Conservation (phyloP, 2,113 vertebrate species). For the Triplophysa siluroides region DNA sequence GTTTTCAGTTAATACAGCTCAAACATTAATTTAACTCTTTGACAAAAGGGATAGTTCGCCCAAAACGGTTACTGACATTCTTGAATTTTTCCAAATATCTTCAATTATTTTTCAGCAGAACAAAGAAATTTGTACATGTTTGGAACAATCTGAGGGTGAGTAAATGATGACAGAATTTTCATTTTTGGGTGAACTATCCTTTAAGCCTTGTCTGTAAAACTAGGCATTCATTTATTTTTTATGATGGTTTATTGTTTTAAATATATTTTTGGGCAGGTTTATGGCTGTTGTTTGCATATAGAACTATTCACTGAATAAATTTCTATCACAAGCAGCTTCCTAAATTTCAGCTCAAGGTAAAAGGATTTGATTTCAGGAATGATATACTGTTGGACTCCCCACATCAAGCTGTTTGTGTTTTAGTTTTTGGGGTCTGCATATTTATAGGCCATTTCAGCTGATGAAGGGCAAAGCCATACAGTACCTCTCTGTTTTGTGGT, state of each 20-base stretch:
- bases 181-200: too few relatives aligned
- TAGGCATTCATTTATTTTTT: background rate
- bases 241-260: background rate
- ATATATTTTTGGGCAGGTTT: slow-evolving; percentile 2
- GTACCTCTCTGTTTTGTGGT: background rate
- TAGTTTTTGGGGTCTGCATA: background rate
- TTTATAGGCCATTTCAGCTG: slow-evolving; percentile 13
- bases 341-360: background rate
- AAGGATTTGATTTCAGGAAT: background rate
- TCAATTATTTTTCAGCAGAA: background rate
- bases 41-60: too few relatives aligned
- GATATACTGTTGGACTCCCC: background rate
- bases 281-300: slow-evolving; percentile 9
- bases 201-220: too few relatives aligned
- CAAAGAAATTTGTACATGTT: background rate
- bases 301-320: background rate
- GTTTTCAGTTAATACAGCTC: too few relatives aligned
- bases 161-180: too few relatives aligned
- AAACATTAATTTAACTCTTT: too few relatives aligned
- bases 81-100: background rate
- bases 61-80: too few relatives aligned
- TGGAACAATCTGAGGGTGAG: too few relatives aligned
- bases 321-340: slow-evolving; percentile 17
- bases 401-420: background rate
- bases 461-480: background rate